A percentile compares a stretch with the other conserved stretches of the same genome.
Evolutionary conservation across 2,113 vertebrate genomes (phyloP).

Genomic region (Corythornis vintsioides): DNA sequence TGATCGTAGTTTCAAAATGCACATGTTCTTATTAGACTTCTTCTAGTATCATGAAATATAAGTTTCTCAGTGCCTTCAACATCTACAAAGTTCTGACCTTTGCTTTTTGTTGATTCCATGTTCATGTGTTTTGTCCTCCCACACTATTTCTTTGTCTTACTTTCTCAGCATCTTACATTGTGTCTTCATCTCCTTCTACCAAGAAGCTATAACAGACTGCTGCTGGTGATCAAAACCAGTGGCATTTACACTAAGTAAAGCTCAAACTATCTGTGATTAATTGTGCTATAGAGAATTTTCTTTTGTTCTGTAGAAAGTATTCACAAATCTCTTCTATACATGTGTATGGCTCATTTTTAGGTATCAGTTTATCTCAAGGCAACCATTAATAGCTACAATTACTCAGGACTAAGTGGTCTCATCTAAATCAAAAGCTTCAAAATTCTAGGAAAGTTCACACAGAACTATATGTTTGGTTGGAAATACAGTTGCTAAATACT

Average conservation of each 20-base stretch:
- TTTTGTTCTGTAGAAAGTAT: neutral
- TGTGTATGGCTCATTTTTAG: neutral
- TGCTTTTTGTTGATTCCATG: neutral
- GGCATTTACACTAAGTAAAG: neutral
- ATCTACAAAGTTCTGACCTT: neutral
- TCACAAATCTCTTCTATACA: neutral
- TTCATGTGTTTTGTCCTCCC: neutral
- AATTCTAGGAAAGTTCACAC: neutral
- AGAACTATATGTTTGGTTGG: neutral
- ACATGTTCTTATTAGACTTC: neutral
- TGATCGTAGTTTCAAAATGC: neutral
- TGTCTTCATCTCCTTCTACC: neutral
- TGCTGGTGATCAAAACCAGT: neutral
- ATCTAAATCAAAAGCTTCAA: neutral
- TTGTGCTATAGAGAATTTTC: neutral
- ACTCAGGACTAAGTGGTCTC: neutral
- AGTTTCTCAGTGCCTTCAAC: neutral
- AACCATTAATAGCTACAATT: neutral
- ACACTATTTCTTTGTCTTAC: neutral
- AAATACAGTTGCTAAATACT: neutral
- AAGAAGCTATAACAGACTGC: neutral
- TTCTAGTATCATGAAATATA: neutral
- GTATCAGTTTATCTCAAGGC: neutral
- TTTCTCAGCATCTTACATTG: neutral
- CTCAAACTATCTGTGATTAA: neutral